Evolutionary conservation across 2,113 vertebrate species (phyloP).

Genomic region (Dryoscopus gambensis): DNA sequence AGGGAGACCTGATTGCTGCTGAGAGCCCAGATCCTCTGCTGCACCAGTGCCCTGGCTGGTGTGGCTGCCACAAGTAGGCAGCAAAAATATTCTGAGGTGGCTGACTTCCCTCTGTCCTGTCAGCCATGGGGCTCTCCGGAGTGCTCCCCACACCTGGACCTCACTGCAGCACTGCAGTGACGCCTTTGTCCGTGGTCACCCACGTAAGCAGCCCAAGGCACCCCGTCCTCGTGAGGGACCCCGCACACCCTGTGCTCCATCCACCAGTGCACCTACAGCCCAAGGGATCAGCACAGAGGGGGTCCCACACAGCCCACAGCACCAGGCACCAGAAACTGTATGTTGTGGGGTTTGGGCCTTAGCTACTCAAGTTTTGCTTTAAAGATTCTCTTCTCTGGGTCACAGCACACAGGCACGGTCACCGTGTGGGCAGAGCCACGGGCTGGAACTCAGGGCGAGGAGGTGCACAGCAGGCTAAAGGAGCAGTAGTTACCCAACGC

Average conservation of each 20-base stretch:
- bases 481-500: background rate
- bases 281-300: background rate
- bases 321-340: background rate
- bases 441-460: background rate
- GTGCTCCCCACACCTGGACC: fast-evolving
- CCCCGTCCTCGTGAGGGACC: fast-evolving
- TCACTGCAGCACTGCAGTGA: background rate
- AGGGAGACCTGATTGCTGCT: background rate
- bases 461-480: background rate
- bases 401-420: background rate
- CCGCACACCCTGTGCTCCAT: background rate
- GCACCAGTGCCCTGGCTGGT: background rate
- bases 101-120: fast-evolving
- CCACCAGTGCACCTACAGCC: fast-evolving
- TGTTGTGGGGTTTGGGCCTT: background rate
- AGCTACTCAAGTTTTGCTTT: background rate
- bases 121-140: background rate
- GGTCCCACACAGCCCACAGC: background rate
- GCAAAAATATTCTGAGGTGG: background rate
- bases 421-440: fast-evolving
- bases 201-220: fast-evolving
- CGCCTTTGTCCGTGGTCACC: background rate
- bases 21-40: background rate
- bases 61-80: background rate
- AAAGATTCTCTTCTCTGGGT: background rate